Base-by-base conservation (phyloP, 2,888 invertebrate species). In the Tupiocoris notatus region DNA sequence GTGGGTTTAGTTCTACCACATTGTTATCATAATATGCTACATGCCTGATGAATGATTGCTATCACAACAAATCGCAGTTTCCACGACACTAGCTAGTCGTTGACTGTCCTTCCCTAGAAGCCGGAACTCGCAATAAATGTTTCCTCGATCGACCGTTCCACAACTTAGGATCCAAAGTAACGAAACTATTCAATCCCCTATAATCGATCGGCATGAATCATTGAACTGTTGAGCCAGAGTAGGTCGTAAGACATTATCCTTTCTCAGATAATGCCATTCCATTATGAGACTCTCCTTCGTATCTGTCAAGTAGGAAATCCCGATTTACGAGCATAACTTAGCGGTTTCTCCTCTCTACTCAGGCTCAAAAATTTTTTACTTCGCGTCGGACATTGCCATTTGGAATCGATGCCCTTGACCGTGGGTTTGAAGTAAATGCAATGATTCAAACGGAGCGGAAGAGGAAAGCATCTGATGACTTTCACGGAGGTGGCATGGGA, bases 321-420 rank as follows among this genome's bases (percentile, higher is more conserved):
- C 61, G 25, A 70, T 70, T 70, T 70, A 70, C 59, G 70, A 24
- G 59, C 59, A 58, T 70, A 70, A 59, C 70, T 70, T 70, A 22
- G 23, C 24, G n/a, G n/a, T n/a, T 18, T 24, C 39, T 54, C 63
- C 63, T 22, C 54, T 56, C 68, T 70, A 20, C 56, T 66, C 17
- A 18, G 56, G 76, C 3, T 12, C 20, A 56, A 65, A 24, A 22
- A 56, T 57, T 70, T 70, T 59, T 58, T 24, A 76, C 70, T 59
- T 71, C 71, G 66, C 78, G 76, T 59, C 39, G 39, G 39, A 39
- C 39, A 39, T 7, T 39, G 3, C 39, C 3, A 12, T 7, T 39
- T 39, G 39, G 39, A 39, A 39, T 39, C 12, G 39, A 12, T 39
- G 39, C 39, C 39, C 12, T 12, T 12, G 39, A 3, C 39, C 39